Conservation (phyloP, 2,888 invertebrate species). For the Drosophila algonquin region DNA sequence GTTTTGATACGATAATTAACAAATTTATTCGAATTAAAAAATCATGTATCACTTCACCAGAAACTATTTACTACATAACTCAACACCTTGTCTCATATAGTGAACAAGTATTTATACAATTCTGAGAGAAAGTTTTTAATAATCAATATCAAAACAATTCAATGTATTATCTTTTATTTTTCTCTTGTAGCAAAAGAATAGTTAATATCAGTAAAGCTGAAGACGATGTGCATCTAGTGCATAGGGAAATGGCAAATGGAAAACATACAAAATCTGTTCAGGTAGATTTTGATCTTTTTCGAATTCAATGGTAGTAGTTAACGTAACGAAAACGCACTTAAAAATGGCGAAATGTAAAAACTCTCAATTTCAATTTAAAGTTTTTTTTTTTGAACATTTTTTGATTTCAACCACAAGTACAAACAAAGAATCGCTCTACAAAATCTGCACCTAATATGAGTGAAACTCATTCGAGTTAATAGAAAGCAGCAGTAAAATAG, state of each 20-base stretch:
- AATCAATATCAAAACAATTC: slow-evolving; percentile 48
- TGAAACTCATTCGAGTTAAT: slow-evolving; percentile 11
- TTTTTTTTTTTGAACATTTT: slow-evolving; percentile 62
- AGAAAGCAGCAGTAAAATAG: slow-evolving; percentile 11
- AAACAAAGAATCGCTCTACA: slow-evolving; percentile 20
- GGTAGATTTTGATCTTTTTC: slow-evolving; percentile 84
- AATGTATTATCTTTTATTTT: slow-evolving; percentile 78
- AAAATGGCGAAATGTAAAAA: slow-evolving; percentile 55
- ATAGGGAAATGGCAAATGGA: slow-evolving; percentile 88
- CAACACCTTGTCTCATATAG: slow-evolving; percentile 16
- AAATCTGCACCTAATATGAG: slow-evolving; percentile 19
- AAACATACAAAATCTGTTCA: slow-evolving; percentile 91
- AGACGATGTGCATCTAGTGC: slow-evolving; percentile 90
- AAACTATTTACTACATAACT: slow-evolving; percentile 49
- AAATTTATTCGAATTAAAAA: not conserved
- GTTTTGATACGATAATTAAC: not conserved
- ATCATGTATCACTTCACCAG: slow-evolving; percentile 18
- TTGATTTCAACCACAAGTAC: slow-evolving; percentile 64
- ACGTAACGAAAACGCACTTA: slow-evolving; percentile 48
- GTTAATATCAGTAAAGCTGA: slow-evolving; percentile 90
- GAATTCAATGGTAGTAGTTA: slow-evolving; percentile 56
- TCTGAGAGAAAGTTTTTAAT: slow-evolving; percentile 16
- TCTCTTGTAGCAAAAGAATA: slow-evolving; percentile 89
- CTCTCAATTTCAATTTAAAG: slow-evolving; percentile 50
- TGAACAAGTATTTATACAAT: slow-evolving; percentile 10